These are phyloP conservation scores for Germaria angustata DNA, from an alignment of 2,888 invertebrate species.

Conservation along the genomic window DNA sequence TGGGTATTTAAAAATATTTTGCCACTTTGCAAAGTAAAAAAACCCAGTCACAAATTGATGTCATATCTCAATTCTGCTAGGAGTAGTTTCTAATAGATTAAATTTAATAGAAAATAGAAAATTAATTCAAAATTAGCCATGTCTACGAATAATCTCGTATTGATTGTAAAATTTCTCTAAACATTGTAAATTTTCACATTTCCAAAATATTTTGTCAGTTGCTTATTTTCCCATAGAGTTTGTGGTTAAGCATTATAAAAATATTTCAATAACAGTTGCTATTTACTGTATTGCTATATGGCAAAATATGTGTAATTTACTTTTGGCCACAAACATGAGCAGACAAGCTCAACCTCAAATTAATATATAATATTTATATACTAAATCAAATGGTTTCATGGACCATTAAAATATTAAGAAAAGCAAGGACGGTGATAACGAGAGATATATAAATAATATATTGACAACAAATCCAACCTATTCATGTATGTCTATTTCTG, in stretches of 20 bases:
- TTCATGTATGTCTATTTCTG: too few relatives aligned
- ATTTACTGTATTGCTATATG: constrained; percentile 19
- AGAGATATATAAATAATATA: too few relatives aligned
- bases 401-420: constrained; percentile 11
- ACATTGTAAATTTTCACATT: too few relatives aligned
- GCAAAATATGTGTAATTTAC: background rate
- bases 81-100: too few relatives aligned
- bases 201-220: constrained; percentile 60
- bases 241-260: constrained; percentile 45
- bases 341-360: constrained; percentile 41
- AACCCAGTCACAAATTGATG: too few relatives aligned
- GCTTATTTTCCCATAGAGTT: constrained; percentile 52
- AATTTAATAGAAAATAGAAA: too few relatives aligned
- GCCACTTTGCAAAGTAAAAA: too few relatives aligned
- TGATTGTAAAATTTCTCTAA: too few relatives aligned
- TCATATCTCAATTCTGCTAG: too few relatives aligned
- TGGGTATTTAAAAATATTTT: constrained; percentile 20
- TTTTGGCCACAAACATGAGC: constrained; percentile 51
- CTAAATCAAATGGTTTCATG: constrained; percentile 43
- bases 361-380: constrained; percentile 29
- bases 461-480: too few relatives aligned
- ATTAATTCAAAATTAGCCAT: too few relatives aligned
- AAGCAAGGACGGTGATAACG: background rate
- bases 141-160: too few relatives aligned
- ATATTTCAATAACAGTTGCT: constrained; percentile 4